phyloP scores from a whole-genome alignment of 2,888 invertebrate genomes.

The Oithona nana region DNA sequence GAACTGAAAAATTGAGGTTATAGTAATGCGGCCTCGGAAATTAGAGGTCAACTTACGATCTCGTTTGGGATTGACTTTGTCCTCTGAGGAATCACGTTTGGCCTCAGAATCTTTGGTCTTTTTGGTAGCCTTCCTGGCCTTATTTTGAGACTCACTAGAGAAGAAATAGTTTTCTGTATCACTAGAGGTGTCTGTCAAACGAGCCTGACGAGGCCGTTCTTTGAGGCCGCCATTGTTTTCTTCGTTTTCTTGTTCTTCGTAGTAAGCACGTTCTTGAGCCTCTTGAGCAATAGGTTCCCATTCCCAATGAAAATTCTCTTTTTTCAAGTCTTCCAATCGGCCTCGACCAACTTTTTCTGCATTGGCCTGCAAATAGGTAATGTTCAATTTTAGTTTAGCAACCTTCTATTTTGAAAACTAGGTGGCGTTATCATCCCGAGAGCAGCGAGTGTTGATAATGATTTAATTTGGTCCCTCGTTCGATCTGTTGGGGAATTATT shows the following conservation, averaged over 20 bases:
- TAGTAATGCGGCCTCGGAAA: too few relatives aligned
- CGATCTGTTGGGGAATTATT: too few relatives aligned
- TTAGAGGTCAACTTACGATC: background rate
- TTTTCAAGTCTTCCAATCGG: background rate
- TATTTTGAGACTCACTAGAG: background rate
- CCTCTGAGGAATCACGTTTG: background rate
- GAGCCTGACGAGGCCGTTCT: background rate
- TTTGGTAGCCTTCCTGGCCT: background rate
- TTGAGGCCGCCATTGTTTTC: background rate
- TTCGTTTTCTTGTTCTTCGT: background rate
- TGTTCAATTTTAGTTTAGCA: too few relatives aligned
- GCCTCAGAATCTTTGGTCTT: background rate
- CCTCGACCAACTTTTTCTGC: background rate
- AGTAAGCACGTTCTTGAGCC: background rate
- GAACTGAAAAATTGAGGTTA: too few relatives aligned
- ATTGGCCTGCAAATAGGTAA: too few relatives aligned
- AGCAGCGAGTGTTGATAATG: too few relatives aligned
- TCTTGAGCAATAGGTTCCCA: background rate
- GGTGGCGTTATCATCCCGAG: too few relatives aligned
- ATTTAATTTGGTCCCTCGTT: too few relatives aligned
- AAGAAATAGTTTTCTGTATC: background rate
- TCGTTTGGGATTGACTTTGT: background rate
- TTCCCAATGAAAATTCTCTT: background rate
- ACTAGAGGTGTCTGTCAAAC: background rate
- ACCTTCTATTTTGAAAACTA: too few relatives aligned